Base-by-base conservation (phyloP, 2,113 vertebrate genomes). In the Chaetura pelagica region DNA sequence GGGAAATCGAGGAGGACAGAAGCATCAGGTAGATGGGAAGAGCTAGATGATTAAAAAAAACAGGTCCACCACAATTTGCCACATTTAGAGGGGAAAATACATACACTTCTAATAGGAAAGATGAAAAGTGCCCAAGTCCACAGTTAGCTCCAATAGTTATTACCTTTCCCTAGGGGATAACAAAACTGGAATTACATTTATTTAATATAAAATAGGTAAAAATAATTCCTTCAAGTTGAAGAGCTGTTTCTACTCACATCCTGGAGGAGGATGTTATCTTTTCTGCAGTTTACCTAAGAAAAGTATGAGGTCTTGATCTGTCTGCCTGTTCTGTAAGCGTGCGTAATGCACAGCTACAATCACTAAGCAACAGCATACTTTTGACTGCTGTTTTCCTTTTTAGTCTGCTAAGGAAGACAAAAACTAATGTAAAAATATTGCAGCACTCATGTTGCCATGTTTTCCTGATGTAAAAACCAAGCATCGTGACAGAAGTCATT, bases 301-400 rank as follows among this genome's bases (percentile, higher is more conserved):
- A 30, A 26, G 9, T 3, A 18, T 0, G 1, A 86, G 55, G 24
- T 24, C 44, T 76, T 76, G 7, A n/a, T 81, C 59, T 51, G 35
- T 54, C 74, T 85, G 42, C 38, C 30, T 75, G 74, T 83, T 48
- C 35, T 80, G 32, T 44, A 48, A 67, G 9, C 1, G 0, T 32
- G 15, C 44, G 20, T 49, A 76, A 32, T 0, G 0, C 58, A 26
- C 49, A 78, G 38, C 29, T 71, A 67, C 79, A 84, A 92, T 87
- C 82, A 29, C 77, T 72, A 67, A 87, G 52, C 85, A 89, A 84
- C 62, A 87, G 35, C 68, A 34, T 57, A 18, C 26, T 71, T 89
- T 62, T 67, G 29, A 38, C 58, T 38, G 20, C 7, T 80, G 35
- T 87, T 67, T 90, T 67, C 38, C 30, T 61, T 71, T 57, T 84